These are phyloP conservation scores for Aldabrachelys gigantea DNA, from an alignment of 2,113 vertebrate species.

Conservation along the genomic window DNA sequence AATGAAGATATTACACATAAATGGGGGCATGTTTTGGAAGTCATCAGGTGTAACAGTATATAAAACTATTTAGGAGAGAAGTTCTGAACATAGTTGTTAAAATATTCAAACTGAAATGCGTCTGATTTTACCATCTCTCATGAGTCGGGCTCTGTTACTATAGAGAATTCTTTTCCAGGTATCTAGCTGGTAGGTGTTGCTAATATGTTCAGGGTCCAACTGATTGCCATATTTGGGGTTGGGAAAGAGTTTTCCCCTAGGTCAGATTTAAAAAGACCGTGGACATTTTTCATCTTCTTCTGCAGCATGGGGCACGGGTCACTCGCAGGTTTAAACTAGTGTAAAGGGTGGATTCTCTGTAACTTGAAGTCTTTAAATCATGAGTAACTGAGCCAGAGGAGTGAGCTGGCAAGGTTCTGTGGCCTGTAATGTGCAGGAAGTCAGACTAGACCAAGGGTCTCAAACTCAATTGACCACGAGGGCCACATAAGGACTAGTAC, in stretches of 20 bases:
- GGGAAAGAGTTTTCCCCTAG: neutral
- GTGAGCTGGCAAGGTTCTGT: neutral
- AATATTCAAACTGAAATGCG: neutral
- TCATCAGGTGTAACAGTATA: neutral
- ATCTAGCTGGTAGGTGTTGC: neutral
- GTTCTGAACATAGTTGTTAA: neutral
- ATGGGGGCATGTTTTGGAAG: conserved; percentile 25
- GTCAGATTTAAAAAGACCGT: neutral
- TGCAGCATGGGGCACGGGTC: neutral
- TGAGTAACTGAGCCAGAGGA: neutral
- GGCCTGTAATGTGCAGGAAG: neutral
- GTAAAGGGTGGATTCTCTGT: neutral
- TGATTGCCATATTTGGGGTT: neutral
- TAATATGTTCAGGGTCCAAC: neutral
- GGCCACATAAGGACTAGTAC: too few relatives aligned
- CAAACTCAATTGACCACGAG: too few relatives aligned
- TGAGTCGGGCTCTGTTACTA: neutral
- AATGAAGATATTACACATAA: neutral
- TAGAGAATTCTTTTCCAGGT: neutral
- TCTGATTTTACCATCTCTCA: neutral
- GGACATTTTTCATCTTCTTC: neutral
- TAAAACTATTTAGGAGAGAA: neutral
- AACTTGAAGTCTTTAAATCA: neutral
- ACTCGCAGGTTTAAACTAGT: neutral
- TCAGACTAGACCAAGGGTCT: neutral